Base-by-base conservation (phyloP, 2,113 vertebrate genomes). In the Aegotheles bennettii region DNA sequence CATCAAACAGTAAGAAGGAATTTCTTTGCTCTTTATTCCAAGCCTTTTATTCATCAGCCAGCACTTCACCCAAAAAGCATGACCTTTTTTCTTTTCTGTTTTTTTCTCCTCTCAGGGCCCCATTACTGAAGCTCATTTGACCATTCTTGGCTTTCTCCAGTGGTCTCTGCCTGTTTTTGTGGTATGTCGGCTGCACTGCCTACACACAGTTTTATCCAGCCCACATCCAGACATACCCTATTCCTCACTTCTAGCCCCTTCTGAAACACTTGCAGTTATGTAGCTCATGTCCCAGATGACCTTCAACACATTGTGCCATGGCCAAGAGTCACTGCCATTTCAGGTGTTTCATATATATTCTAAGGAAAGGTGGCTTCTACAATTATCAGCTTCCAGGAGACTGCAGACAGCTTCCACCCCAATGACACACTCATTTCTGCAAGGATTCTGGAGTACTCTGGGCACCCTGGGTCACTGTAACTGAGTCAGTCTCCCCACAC, bases 11-110 rank as follows among this genome's bases (percentile, higher is more conserved):
- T 65, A 77, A 87, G 94, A 91, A 95, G 67, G 94, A 97, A 95
- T 96, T 93, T 94, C 95, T 96, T 96, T 97, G 82, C 94, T 96
- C 87, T 95, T 77, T 90, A 93, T 93, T 95, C 94, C 89, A 97
- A 95, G 53, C 10, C 94, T 95, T 97, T 96, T 91, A 93, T 93
- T 95, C 79, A 80, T 33, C 54, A 91, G 94, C 94, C 96, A 97
- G 93, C 53, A 93, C 67, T 91, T 91, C 68, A 91, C 70, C 87
- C 78, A 88, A 93, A 93, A 96, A 91, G 42, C 63, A 76, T 85
- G 64, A 93, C 90, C 91, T 43, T 92, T 79, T 84, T 70, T 61
- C 38, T 70, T 83, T 48, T 24, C 68, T 4, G 11, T 75, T 73
- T 56, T 80, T 38, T 63, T 7, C 40, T 43, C 68, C 64, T 94